These are phyloP conservation scores for Drosophila melanogaster DNA, from an alignment of 1,140 invertebrate genomes.

Conservation along the genomic window DNA sequence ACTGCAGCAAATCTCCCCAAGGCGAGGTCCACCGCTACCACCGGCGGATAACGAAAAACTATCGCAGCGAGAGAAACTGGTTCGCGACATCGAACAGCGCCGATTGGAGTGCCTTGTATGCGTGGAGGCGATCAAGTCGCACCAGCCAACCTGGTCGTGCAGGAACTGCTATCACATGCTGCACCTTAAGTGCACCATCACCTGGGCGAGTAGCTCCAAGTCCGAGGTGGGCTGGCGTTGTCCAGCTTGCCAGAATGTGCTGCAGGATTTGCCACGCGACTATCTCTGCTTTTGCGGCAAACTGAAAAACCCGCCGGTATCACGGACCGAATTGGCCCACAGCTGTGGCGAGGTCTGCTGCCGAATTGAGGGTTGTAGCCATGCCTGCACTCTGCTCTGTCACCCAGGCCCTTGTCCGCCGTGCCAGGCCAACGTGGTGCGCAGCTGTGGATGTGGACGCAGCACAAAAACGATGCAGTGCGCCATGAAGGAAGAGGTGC, in stretches of 20 bases:
- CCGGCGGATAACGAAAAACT: slow-evolving; percentile 73
- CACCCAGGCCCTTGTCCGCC: slow-evolving; percentile 96
- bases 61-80: slow-evolving; percentile 91
- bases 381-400: slow-evolving; percentile 94
- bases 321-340: slow-evolving; percentile 91
- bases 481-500: slow-evolving; percentile 87
- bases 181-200: slow-evolving; percentile 94
- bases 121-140: slow-evolving; percentile 92
- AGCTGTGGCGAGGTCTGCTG: slow-evolving; percentile 95
- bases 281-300: slow-evolving; percentile 95
- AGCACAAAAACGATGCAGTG: slow-evolving; percentile 90
- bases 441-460: slow-evolving; percentile 90
- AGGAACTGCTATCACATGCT: slow-evolving; percentile 95
- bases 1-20: slow-evolving; percentile 59
- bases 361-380: slow-evolving; percentile 89
- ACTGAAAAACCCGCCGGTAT: slow-evolving; percentile 89
- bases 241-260: slow-evolving; percentile 94
- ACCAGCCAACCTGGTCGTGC: slow-evolving; percentile 95
- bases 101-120: slow-evolving; percentile 96
- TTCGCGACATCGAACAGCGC: slow-evolving; percentile 91
- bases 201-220: slow-evolving; percentile 94
- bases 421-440: slow-evolving; percentile 88
- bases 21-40: slow-evolving; percentile 17
- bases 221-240: slow-evolving; percentile 94
- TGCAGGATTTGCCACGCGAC: slow-evolving; percentile 88